Percentiles rank a stretch among this genome's conserved stretches.
Conservation (phyloP, 2,113 vertebrate species). For the Panthera leo region DNA sequence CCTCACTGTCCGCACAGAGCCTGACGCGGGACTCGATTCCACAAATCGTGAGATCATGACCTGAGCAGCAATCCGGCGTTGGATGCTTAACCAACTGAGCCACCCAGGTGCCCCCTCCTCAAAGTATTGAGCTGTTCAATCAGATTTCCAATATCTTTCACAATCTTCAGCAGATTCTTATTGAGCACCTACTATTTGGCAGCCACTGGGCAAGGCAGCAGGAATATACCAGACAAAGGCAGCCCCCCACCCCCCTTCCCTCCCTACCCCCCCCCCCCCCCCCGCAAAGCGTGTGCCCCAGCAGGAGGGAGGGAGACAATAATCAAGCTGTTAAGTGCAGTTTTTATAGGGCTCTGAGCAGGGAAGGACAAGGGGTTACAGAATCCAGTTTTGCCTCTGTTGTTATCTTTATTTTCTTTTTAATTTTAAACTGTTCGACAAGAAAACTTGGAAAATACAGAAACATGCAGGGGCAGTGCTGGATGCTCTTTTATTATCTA, state of each 20-base stretch:
- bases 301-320: background rate
- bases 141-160: background rate
- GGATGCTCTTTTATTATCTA: background rate
- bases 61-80: too few relatives aligned
- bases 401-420: background rate
- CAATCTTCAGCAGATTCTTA: background rate
- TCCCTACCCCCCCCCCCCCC: rapidly evolving
- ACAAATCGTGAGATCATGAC: too few relatives aligned
- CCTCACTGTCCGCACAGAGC: too few relatives aligned
- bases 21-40: too few relatives aligned
- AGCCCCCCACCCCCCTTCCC: background rate
- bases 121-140: too few relatives aligned
- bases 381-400: background rate
- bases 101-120: background rate
- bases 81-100: background rate
- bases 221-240: background rate
- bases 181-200: background rate
- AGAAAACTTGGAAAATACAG: background rate
- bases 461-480: background rate
- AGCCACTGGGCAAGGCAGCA: too few relatives aligned
- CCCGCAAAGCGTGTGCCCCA: background rate
- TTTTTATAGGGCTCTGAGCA: background rate
- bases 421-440: background rate
- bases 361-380: background rate
- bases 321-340: background rate